Evolutionary conservation across 2,888 invertebrate species (phyloP).

Genomic region (Cremastinae sp.): DNA sequence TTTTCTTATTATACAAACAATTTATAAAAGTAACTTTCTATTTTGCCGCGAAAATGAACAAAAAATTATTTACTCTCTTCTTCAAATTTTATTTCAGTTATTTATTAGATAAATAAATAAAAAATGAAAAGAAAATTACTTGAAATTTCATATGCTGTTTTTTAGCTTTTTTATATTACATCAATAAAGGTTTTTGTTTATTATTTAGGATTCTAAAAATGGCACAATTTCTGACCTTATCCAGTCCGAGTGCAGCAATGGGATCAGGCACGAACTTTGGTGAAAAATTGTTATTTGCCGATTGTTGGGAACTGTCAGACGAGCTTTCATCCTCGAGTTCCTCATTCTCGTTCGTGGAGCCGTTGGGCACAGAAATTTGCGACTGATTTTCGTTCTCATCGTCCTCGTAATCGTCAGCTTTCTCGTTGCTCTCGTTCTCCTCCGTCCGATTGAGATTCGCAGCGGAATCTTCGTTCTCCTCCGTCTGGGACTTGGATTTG

Average conservation of each 20-base stretch:
- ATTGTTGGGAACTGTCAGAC: slow-evolving; percentile 73
- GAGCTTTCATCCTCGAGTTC: slow-evolving; percentile 74
- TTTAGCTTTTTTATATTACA: background rate
- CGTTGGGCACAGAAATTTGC: slow-evolving; percentile 67
- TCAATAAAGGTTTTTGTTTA: too few relatives aligned
- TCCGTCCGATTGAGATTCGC: slow-evolving; percentile 58
- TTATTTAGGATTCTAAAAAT: too few relatives aligned
- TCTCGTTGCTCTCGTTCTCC: slow-evolving; percentile 73
- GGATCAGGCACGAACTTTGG: slow-evolving; percentile 71
- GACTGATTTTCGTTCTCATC: slow-evolving; percentile 72
- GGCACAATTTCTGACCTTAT: slow-evolving; percentile 76
- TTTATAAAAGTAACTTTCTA: too few relatives aligned
- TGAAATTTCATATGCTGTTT: too few relatives aligned
- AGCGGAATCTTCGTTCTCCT: slow-evolving; percentile 14
- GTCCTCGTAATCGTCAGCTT: slow-evolving; percentile 63
- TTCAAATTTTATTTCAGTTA: too few relatives aligned
- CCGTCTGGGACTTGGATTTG: slow-evolving; percentile 50
- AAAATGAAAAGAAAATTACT: too few relatives aligned
- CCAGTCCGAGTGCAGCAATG: slow-evolving; percentile 73
- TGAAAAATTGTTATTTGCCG: slow-evolving; percentile 73
- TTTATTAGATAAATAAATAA: too few relatives aligned
- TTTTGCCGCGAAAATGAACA: too few relatives aligned
- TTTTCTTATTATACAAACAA: too few relatives aligned
- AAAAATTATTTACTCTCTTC: too few relatives aligned
- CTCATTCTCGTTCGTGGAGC: slow-evolving; percentile 72